Evolutionary conservation across 2,888 invertebrate genomes (phyloP), one percentile per base, ranked within the genome.

Genomic region (Dynastes tityus): DNA sequence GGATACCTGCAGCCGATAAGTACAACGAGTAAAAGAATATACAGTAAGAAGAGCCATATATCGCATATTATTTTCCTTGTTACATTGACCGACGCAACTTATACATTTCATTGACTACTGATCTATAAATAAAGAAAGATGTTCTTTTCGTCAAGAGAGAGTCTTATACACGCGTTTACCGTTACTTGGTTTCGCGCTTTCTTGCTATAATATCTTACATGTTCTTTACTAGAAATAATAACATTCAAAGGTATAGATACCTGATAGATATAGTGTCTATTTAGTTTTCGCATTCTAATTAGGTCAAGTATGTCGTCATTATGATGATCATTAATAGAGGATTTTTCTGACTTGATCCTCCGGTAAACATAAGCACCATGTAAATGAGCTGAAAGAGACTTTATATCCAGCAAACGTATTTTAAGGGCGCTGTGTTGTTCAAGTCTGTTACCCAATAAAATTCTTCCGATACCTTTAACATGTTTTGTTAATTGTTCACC

Each of bases 271-370:
- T 58, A 37, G n/a, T 58, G 4, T n/a, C 58, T 58, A 58, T 58
- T 58, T 11, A 58, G 2, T 58, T 11, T 58, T n/a, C n/a, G 58
- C n/a, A 58, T n/a, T 58, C 1, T 58, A 58, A 58, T 58, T 58
- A 58, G 4, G n/a, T 58, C 58, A 58, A 58, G 58, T n/a, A 2
- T 22, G 22, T 22, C 22, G 22, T 22, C 22, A 22, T 22, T 22
- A 58, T n/a, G 58, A n/a, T 58, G n/a, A 58, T 58, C 58, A 58
- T 58, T 58, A 58, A 58, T 58, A 58, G n/a, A 58, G n/a, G 2
- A 58, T 58, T n/a, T 58, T 58, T 58, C 58, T 58, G 58, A 58
- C 4, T n/a, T 58, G 11, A 58, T 58, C n/a, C 58, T 58, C 22
- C 6, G 22, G 58, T 58, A 58, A 58, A 58, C 58, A 58, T 58